Conservation (phyloP, 2,797 vertebrate species). For the Epinephelus coioides region DNA sequence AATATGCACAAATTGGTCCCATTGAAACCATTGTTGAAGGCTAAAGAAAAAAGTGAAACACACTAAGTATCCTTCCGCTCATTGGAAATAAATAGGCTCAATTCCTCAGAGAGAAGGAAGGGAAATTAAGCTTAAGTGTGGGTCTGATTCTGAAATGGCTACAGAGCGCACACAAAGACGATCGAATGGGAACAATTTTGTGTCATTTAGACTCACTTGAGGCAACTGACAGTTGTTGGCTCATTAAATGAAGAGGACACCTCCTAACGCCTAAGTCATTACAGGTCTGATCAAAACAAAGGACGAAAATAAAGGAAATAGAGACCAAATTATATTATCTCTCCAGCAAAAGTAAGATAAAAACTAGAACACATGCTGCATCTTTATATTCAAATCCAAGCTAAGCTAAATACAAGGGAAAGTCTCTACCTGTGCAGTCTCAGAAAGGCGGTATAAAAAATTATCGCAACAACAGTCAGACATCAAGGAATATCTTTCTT, state of each 20-base stretch:
- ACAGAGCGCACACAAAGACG: slow-evolving; percentile 35
- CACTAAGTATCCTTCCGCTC: slow-evolving; percentile 55
- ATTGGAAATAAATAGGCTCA: slow-evolving; percentile 67
- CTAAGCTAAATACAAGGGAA: not conserved
- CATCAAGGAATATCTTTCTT: slow-evolving; percentile 12
- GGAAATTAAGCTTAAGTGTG: slow-evolving; percentile 67
- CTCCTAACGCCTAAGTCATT: slow-evolving; percentile 52
- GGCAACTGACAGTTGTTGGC: slow-evolving; percentile 70
- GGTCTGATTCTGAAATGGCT: slow-evolving; percentile 69
- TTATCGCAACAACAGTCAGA: not conserved
- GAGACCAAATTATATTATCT: not conserved
- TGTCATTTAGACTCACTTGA: slow-evolving; percentile 69
- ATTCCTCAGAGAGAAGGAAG: slow-evolving; percentile 50
- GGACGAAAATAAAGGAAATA: slow-evolving; percentile 14
- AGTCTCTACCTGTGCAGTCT: not conserved
- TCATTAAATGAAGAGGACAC: slow-evolving; percentile 60
- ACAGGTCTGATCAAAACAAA: slow-evolving; percentile 53
- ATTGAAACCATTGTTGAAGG: slow-evolving; percentile 72
- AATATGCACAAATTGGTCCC: slow-evolving; percentile 80
- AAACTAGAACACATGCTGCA: not conserved
- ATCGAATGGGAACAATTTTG: slow-evolving; percentile 65
- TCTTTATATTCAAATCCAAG: not conserved
- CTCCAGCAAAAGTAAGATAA: slow-evolving; percentile 21
- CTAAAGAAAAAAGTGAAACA: slow-evolving; percentile 46
- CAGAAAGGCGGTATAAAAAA: slow-evolving; percentile 2